A percentile compares a stretch with the other conserved stretches of the same genome.
phyloP scores from a whole-genome alignment of 1,140 invertebrate genomes.

The Heliconius hermathena region DNA sequence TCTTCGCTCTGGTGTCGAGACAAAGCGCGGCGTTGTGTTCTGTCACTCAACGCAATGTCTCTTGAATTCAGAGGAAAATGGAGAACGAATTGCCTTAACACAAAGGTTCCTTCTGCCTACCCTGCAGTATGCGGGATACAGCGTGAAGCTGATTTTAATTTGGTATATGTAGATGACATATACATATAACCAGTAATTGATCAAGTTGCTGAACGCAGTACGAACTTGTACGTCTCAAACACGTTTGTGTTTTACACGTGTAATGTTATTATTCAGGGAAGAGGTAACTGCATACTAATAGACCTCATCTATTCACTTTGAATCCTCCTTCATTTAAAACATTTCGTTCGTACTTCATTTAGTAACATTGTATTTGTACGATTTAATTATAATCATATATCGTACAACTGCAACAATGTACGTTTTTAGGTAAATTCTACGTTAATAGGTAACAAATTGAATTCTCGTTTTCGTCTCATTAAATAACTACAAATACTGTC shows the following conservation, averaged over 20 bases:
- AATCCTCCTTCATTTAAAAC: not conserved
- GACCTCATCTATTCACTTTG: not conserved
- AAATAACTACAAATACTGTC: not conserved
- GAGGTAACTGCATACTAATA: not conserved
- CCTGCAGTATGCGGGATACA: too few relatives aligned
- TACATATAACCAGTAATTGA: too few relatives aligned
- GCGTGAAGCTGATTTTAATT: too few relatives aligned
- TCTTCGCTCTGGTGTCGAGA: too few relatives aligned
- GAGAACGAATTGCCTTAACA: too few relatives aligned
- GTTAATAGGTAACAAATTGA: not conserved
- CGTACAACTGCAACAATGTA: not conserved
- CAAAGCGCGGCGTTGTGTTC: too few relatives aligned
- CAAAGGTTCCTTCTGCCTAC: too few relatives aligned
- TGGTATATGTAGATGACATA: too few relatives aligned
- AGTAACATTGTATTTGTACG: not conserved
- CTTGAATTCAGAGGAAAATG: too few relatives aligned
- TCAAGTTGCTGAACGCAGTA: not conserved
- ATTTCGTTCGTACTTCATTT: not conserved
- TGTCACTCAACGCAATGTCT: too few relatives aligned
- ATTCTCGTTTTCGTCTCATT: not conserved
- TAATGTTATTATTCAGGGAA: not conserved
- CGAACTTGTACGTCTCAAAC: constrained; percentile 2
- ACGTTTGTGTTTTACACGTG: not conserved
- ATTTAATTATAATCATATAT: not conserved
- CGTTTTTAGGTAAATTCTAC: not conserved